Conservation (phyloP, 2,888 invertebrate genomes). For the Temnothorax ravouxi region DNA sequence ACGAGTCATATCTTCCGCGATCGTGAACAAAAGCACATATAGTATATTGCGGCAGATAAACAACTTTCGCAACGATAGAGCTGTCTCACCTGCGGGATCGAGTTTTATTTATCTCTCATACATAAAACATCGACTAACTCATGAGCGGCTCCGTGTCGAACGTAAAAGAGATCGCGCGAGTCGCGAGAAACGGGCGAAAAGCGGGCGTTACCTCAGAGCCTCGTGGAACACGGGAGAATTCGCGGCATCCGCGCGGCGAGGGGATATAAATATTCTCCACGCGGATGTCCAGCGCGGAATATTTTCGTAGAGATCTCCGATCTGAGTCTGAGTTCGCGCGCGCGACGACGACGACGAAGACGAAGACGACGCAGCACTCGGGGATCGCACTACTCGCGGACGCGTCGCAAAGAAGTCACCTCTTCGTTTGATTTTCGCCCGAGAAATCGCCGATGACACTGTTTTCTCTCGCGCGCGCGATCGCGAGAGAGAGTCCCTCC, state of each 20-base stretch:
- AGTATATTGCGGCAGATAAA: not conserved
- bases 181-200: not conserved
- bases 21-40: not conserved
- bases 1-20: not conserved
- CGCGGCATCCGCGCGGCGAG: not conserved
- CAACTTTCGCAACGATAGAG: slow-evolving; percentile 18
- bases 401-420: slow-evolving; percentile 21
- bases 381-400: not conserved
- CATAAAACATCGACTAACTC: slow-evolving; percentile 10
- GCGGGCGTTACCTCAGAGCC: slow-evolving; percentile 24
- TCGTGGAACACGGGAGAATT: slow-evolving; percentile 7
- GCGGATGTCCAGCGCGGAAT: slow-evolving; percentile 40
- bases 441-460: slow-evolving; percentile 41
- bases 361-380: slow-evolving; percentile 25
- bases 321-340: not conserved
- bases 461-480: slow-evolving; percentile 32
- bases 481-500: slow-evolving; percentile 21
- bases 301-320: slow-evolving; percentile 7
- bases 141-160: not conserved
- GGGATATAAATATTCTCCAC: slow-evolving; percentile 47
- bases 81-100: not conserved
- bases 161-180: not conserved
- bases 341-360: not conserved
- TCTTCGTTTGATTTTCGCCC: slow-evolving; percentile 23
- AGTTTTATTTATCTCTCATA: slow-evolving; percentile 21